These are phyloP conservation scores for Pseudomyrmex cubaensis DNA, from an alignment of 1,140 invertebrate species.

Conservation along the genomic window DNA sequence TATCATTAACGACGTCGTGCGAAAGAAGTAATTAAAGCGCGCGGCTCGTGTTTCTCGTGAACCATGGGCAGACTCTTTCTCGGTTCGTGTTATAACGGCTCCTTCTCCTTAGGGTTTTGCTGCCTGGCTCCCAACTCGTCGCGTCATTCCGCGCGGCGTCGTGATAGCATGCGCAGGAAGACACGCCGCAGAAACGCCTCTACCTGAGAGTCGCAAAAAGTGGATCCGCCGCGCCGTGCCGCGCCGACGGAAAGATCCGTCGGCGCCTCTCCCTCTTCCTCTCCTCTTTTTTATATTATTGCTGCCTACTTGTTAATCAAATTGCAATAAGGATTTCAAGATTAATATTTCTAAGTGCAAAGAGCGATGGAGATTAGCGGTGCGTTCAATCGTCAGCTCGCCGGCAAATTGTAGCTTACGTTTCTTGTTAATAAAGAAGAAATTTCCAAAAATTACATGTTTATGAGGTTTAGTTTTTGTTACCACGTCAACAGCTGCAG, in stretches of 20 bases:
- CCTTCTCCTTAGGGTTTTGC: conserved; percentile 28
- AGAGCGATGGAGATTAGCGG: conserved; percentile 28
- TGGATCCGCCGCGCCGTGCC: conserved; percentile 16
- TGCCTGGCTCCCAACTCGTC: neutral
- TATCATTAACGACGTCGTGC: conserved; percentile 55
- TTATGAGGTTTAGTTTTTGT: neutral
- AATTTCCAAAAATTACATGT: neutral
- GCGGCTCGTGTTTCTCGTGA: conserved; percentile 31
- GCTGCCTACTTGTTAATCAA: conserved; percentile 51
- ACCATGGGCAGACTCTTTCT: conserved; percentile 8
- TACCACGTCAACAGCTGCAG: too few relatives aligned
- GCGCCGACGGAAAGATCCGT: conserved; percentile 24
- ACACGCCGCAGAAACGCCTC: conserved; percentile 48
- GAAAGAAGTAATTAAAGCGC: conserved; percentile 60
- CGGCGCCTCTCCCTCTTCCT: conserved; percentile 25
- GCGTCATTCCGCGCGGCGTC: conserved; percentile 40
- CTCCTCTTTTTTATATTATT: conserved; percentile 3
- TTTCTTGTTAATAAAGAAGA: neutral
- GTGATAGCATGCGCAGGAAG: conserved; percentile 25
- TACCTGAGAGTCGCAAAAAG: conserved; percentile 49
- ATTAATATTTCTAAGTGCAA: conserved; percentile 42
- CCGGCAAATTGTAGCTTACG: conserved; percentile 4
- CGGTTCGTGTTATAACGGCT: conserved; percentile 43
- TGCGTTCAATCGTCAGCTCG: conserved; percentile 11
- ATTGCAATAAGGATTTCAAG: conserved; percentile 30